phyloP scores from a whole-genome alignment of 2,888 invertebrate species.

The Diarsia mendica region DNA sequence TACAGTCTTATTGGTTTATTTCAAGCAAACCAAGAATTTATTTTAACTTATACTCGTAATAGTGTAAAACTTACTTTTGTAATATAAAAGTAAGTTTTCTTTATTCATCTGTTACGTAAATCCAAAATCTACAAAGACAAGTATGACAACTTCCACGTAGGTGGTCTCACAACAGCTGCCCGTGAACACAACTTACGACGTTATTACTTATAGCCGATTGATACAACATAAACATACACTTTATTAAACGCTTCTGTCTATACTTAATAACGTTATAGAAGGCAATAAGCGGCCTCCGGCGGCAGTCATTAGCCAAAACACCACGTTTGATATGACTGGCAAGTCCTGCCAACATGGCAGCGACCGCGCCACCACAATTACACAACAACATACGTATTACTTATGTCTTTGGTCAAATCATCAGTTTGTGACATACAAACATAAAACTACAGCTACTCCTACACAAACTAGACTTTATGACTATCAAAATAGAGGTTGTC shows the following conservation, averaged over 20 bases:
- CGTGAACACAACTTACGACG: conserved; percentile 14
- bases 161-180: conserved; percentile 37
- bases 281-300: conserved; percentile 33
- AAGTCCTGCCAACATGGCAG: conserved; percentile 59
- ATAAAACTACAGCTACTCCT: neutral
- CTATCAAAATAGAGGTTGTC: conserved; percentile 13
- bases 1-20: too few species aligned
- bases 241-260: conserved; percentile 38
- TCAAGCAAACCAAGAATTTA: too few species aligned
- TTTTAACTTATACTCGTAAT: too few species aligned
- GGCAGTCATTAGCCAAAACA: conserved; percentile 62
- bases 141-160: conserved; percentile 10
- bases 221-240: conserved; percentile 46
- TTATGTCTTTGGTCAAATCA: conserved; percentile 63
- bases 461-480: conserved; percentile 43
- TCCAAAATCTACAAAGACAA: neutral
- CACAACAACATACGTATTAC: conserved; percentile 59
- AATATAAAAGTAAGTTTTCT: too few species aligned
- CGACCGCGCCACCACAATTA: conserved; percentile 41
- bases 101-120: neutral
- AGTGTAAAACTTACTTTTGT: too few species aligned
- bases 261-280: conserved; percentile 49
- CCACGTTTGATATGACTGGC: conserved; percentile 63
- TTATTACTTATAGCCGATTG: conserved; percentile 34
- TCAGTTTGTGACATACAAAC: conserved; percentile 35